Conservation (phyloP, 2,113 vertebrate species). For the Cisticola juncidis region DNA sequence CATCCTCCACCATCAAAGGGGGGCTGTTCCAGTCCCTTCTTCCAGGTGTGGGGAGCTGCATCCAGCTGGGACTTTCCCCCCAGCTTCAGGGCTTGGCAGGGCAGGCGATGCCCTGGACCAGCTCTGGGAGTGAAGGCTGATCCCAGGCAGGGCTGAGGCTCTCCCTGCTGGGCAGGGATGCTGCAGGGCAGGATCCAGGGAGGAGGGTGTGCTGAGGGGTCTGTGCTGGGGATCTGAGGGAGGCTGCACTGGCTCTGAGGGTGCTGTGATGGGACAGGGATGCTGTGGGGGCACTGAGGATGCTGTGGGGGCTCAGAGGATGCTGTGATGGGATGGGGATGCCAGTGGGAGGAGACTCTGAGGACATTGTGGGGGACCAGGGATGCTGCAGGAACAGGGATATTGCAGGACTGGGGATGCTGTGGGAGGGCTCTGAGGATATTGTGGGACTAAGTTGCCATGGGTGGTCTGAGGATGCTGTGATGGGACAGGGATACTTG, state of each 20-base stretch:
- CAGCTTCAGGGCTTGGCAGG: accelerated
- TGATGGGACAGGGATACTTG: no score
- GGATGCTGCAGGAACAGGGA: neutral
- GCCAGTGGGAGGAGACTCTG: accelerated
- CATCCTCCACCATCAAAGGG: neutral
- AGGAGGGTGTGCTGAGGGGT: neutral
- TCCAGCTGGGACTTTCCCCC: neutral
- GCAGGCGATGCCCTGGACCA: neutral
- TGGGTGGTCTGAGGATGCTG: no score
- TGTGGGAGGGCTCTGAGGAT: no score
- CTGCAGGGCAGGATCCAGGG: neutral
- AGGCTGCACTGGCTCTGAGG: neutral
- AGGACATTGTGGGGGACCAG: neutral
- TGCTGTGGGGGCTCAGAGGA: neutral
- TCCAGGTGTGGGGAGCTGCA: neutral
- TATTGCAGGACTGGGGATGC: neutral
- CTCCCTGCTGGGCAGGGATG: accelerated
- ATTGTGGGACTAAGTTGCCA: no score
- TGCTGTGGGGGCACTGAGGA: neutral
- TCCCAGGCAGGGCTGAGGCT: neutral
- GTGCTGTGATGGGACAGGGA: neutral
- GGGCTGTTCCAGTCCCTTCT: neutral
- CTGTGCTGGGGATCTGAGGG: neutral
- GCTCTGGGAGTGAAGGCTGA: accelerated
- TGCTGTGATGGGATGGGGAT: neutral